Percentiles rank a stretch among this genome's conserved stretches.
Conservation (phyloP, 2,797 vertebrate species). For the Aeoliscus strigatus region DNA sequence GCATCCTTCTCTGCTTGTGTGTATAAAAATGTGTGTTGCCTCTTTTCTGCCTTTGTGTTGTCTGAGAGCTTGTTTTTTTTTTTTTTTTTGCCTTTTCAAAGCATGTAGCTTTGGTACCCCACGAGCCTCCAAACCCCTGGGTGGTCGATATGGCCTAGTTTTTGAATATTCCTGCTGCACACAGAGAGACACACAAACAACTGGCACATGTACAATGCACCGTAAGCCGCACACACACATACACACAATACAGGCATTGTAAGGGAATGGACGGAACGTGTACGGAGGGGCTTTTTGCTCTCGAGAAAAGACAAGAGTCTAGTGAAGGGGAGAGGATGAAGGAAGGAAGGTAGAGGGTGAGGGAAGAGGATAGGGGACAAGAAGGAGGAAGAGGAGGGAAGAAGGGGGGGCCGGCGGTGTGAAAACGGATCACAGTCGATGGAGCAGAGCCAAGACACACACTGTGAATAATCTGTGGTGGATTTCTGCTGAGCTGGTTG, state of each 20-base stretch:
- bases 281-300: constrained; percentile 40
- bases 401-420: constrained; percentile 35
- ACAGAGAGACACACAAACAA: constrained; percentile 61
- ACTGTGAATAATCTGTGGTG: constrained; percentile 64
- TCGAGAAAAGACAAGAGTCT: constrained; percentile 17
- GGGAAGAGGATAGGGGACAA: constrained; percentile 6
- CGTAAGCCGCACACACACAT: constrained; percentile 39
- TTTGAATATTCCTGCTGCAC: constrained; percentile 69
- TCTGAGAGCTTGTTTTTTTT: no score
- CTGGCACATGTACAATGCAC: constrained; percentile 58
- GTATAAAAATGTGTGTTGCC: constrained; percentile 24
- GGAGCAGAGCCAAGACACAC: constrained; percentile 61
- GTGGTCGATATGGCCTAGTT: constrained; percentile 78
- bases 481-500: constrained; percentile 65
- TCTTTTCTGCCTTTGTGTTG: constrained; percentile 25
- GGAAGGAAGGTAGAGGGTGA: constrained; percentile 13
- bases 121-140: constrained; percentile 73
- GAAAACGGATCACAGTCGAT: constrained; percentile 63
- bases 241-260: constrained; percentile 20
- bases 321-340: constrained; percentile 8
- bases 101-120: constrained; percentile 67
- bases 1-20: constrained; percentile 16
- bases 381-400: constrained; percentile 13
- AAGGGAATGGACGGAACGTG: constrained; percentile 45
- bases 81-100: constrained; percentile 59